A percentile compares a stretch with the other conserved stretches of the same genome.
phyloP scores from a whole-genome alignment of 2,113 vertebrate genomes.

The Manacus vitellinus region DNA sequence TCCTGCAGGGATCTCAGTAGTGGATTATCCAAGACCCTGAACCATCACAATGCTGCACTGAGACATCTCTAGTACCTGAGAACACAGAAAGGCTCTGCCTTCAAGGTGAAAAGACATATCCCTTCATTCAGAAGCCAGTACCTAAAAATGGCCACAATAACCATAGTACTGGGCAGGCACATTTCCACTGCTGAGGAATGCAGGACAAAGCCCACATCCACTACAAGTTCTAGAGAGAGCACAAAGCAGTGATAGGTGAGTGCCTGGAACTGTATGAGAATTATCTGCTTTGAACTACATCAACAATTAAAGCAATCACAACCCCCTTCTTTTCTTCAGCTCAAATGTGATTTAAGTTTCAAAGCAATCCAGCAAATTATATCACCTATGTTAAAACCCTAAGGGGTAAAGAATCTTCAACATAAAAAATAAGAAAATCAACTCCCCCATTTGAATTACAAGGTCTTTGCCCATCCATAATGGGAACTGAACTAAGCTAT shows the following conservation, averaged over 20 bases:
- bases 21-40: neutral
- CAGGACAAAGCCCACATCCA: neutral
- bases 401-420: neutral
- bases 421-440: neutral
- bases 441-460: neutral
- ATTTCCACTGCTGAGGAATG: neutral
- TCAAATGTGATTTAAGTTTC: neutral
- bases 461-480: neutral
- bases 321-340: neutral
- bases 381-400: neutral
- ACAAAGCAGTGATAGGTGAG: neutral
- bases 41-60: neutral
- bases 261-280: neutral
- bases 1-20: neutral
- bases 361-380: neutral
- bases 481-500: fast-evolving
- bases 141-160: neutral
- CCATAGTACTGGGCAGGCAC: neutral
- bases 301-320: neutral
- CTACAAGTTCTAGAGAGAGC: neutral
- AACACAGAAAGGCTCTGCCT: neutral
- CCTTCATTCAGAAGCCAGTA: neutral
- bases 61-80: neutral
- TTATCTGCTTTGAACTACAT: neutral
- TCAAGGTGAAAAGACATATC: neutral